phyloP scores from a whole-genome alignment of 2,113 vertebrate genomes.

The Trinectes maculatus region DNA sequence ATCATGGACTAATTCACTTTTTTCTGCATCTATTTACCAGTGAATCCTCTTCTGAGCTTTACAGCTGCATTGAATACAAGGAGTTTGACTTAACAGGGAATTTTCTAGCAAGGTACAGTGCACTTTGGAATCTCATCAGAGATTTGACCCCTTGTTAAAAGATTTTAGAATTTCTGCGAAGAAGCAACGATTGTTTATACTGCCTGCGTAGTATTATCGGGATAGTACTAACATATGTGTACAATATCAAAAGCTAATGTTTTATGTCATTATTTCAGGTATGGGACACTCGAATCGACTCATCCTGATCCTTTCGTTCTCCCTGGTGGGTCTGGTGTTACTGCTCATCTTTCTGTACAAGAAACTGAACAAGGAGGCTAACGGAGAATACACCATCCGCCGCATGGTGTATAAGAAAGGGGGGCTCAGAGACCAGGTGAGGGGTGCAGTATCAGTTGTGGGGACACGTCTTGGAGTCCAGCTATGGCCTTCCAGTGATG shows the following conservation, averaged over 20 bases:
- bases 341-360: constrained; percentile 73
- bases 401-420: constrained; percentile 65
- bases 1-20: not conserved
- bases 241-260: too few species aligned
- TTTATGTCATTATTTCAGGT: constrained; percentile 32
- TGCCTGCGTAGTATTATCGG: too few species aligned
- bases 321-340: constrained; percentile 29
- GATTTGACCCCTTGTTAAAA: not conserved
- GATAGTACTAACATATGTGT: too few species aligned
- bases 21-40: constrained; percentile 3
- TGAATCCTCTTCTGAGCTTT: constrained; percentile 13
- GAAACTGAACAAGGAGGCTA: constrained; percentile 69
- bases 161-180: not conserved
- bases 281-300: not conserved
- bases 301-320: constrained; percentile 33
- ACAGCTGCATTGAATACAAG: constrained; percentile 13
- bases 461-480: constrained; percentile 46
- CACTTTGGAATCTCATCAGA: constrained; percentile 8
- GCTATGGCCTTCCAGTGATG: constrained; percentile 55
- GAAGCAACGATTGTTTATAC: too few species aligned
- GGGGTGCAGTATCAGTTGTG: constrained; percentile 22
- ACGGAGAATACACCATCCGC: constrained; percentile 69
- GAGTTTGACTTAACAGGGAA: constrained; percentile 3
- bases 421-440: constrained; percentile 71
- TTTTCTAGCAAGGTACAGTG: constrained; percentile 40